These are phyloP conservation scores for Temnopleurus reevesii DNA, from an alignment of 53 echinoderm and acorn worm species.

Conservation along the genomic window DNA sequence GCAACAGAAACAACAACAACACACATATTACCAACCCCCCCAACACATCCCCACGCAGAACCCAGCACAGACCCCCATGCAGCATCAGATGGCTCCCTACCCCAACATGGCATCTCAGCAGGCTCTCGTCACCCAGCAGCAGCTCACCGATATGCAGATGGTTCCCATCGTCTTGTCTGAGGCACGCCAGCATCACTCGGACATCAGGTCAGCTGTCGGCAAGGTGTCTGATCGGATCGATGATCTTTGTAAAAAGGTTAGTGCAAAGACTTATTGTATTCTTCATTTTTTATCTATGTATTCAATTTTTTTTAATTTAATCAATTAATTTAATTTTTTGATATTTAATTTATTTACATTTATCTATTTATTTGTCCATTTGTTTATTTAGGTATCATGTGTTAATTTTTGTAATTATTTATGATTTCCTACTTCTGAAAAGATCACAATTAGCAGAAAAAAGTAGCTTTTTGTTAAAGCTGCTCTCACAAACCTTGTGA, in stretches of 20 bases:
- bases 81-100: constrained; percentile 53
- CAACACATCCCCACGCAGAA: constrained; percentile 63
- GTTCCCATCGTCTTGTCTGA: constrained; percentile 78
- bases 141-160: constrained; percentile 57
- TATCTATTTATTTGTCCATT: too few species aligned
- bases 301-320: too few species aligned
- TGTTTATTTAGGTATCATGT: too few species aligned
- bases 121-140: constrained; percentile 62
- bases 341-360: too few species aligned
- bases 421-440: too few species aligned
- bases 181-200: constrained; percentile 89
- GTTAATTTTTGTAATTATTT: too few species aligned
- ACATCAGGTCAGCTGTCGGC: constrained; percentile 77
- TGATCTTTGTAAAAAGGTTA: constrained; percentile 76
- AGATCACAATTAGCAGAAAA: too few species aligned
- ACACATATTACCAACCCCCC: constrained; percentile 63
- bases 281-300: too few species aligned
- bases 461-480: too few species aligned
- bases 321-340: too few species aligned
- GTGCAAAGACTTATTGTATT: too few species aligned
- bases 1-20: constrained; percentile 42
- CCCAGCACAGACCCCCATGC: constrained; percentile 65
- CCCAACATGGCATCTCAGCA: constrained; percentile 23
- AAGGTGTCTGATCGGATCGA: constrained; percentile 85
- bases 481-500: too few species aligned